phyloP scores from a whole-genome alignment of 2,113 vertebrate genomes.

The Cyprinus carpio region DNA sequence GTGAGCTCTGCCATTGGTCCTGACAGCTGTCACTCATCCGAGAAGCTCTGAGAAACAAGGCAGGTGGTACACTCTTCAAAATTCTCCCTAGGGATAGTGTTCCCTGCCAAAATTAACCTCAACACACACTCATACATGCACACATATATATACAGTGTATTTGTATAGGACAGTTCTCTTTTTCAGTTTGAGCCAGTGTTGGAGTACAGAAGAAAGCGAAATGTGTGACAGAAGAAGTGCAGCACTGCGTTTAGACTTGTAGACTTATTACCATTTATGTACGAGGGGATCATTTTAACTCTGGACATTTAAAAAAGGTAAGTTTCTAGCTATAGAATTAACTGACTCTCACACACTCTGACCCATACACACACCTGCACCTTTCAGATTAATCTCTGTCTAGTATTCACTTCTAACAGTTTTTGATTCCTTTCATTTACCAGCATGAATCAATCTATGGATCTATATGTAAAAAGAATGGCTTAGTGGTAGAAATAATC shows the following conservation, averaged over 20 bases:
- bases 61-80: conserved; percentile 50
- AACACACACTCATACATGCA: conserved; percentile 46
- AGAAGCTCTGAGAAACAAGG: conserved; percentile 54
- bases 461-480: neutral
- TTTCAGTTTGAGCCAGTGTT: conserved; percentile 9
- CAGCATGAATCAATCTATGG: neutral
- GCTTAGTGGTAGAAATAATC: neutral
- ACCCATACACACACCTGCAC: neutral
- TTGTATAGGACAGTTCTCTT: conserved; percentile 1
- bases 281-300: neutral
- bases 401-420: neutral
- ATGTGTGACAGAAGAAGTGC: neutral
- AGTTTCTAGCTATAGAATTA: conserved; percentile 21
- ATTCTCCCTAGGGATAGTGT: conserved; percentile 56
- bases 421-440: neutral
- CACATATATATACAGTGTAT: conserved; percentile 22
- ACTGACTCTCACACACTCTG: neutral
- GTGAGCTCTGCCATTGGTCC: conserved; percentile 66
- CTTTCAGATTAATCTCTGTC: neutral
- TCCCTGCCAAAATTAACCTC: conserved; percentile 61
- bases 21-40: conserved; percentile 65
- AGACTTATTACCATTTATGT: neutral
- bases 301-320: conserved; percentile 41
- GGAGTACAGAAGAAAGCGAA: conserved; percentile 26
- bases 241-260: neutral